These are phyloP conservation scores for Caenorhabditis japonica DNA, from an alignment of 2,888 invertebrate genomes.

Conservation along the genomic window DNA sequence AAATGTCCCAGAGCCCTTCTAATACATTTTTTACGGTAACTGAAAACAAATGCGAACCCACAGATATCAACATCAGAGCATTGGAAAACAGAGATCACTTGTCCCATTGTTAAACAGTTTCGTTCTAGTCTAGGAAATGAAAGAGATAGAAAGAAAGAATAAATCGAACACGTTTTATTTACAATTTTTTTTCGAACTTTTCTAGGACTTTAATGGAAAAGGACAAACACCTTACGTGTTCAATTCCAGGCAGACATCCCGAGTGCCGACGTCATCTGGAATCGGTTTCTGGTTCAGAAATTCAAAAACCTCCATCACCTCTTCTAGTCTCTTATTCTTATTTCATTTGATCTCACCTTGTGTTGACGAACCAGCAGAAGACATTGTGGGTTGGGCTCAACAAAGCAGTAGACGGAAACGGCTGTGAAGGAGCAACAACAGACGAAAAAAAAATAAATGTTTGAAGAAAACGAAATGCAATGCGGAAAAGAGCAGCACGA, in stretches of 20 bases:
- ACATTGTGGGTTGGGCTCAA: constrained; percentile 21
- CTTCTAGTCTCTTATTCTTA: too few relatives aligned
- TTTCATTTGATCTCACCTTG: constrained; percentile 17
- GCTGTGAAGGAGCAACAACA: constrained; percentile 1
- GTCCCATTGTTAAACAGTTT: constrained; percentile 4
- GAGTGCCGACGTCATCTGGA: constrained; percentile 31
- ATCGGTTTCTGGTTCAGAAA: constrained; percentile 15
- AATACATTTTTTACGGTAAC: too few relatives aligned
- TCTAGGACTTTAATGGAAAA: too few relatives aligned
- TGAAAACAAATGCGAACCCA: too few relatives aligned
- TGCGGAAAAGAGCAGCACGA: constrained; percentile 24
- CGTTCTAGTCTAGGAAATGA: constrained; percentile 1
- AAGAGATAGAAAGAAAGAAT: neutral
- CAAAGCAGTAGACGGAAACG: too few relatives aligned
- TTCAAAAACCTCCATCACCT: neutral
- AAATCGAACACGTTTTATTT: too few relatives aligned
- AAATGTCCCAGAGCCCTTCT: too few relatives aligned
- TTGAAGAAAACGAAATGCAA: constrained; percentile 23
- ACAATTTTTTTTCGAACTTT: too few relatives aligned
- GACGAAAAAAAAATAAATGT: constrained; percentile 9
- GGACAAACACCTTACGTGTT: too few relatives aligned
- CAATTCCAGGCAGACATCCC: constrained; percentile 5
- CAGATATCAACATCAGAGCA: neutral
- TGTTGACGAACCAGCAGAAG: constrained; percentile 6
- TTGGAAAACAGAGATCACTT: neutral